phyloP scores from a whole-genome alignment of 2,888 invertebrate species.

The Miltochrista miniata region DNA sequence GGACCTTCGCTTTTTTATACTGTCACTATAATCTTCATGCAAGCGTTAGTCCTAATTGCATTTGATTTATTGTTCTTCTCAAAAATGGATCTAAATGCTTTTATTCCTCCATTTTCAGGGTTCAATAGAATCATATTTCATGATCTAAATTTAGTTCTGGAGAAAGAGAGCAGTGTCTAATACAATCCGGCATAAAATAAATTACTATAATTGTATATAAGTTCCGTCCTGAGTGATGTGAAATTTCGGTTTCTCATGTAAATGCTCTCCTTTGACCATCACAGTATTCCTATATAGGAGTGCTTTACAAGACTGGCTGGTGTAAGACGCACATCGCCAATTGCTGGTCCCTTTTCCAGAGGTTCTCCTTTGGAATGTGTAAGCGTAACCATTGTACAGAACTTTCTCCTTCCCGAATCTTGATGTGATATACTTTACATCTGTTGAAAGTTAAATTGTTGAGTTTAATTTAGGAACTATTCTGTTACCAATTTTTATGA shows the following conservation, averaged over 20 bases:
- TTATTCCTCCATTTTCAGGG: no score
- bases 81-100: no score
- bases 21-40: no score
- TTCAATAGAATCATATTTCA: no score
- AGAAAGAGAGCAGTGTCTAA: no score
- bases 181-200: no score
- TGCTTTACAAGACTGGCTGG: constrained; percentile 4
- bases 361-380: constrained; percentile 2
- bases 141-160: no score
- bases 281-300: neutral
- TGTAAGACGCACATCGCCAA: constrained; percentile 15
- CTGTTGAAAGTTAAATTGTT: neutral
- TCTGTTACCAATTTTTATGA: no score
- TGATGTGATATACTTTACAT: constrained; percentile 2
- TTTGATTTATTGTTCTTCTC: no score
- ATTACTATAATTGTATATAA: neutral
- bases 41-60: no score
- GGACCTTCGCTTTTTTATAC: no score
- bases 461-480: no score
- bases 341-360: constrained; percentile 1
- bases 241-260: constrained; percentile 2
- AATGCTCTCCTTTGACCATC: neutral
- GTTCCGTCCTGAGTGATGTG: neutral
- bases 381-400: constrained; percentile 4
- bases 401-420: constrained; percentile 3